Conservation (phyloP, 2,888 invertebrate genomes). For the Omphaloscelis lunosa region DNA sequence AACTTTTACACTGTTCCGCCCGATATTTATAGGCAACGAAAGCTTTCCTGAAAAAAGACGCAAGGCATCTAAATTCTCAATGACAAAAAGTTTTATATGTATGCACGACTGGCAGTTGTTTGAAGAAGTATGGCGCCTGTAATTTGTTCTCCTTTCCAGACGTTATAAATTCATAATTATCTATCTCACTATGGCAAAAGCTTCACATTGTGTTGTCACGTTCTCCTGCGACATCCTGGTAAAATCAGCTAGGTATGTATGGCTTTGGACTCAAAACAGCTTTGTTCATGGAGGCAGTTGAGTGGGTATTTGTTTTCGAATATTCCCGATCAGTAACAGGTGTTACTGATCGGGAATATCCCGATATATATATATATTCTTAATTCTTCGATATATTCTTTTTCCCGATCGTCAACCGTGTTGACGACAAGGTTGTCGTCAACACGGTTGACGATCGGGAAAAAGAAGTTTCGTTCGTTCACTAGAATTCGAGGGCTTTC, state of each 20-base stretch:
- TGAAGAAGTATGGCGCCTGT: conserved; percentile 14
- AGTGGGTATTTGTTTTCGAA: background rate
- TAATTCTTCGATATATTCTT: too few relatives aligned
- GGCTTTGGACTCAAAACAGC: background rate
- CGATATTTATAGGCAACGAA: too few relatives aligned
- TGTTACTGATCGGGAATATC: too few relatives aligned
- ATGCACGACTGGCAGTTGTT: background rate
- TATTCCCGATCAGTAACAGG: too few relatives aligned
- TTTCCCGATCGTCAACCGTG: too few relatives aligned
- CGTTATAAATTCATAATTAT: conserved; percentile 18
- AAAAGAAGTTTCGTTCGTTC: too few relatives aligned
- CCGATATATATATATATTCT: too few relatives aligned
- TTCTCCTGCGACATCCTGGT: conserved; percentile 13
- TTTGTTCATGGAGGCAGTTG: background rate
- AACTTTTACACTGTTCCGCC: background rate
- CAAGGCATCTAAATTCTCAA: background rate
- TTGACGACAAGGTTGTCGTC: too few relatives aligned
- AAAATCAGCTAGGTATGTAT: background rate
- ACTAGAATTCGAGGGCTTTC: background rate
- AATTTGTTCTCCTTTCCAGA: conserved; percentile 12
- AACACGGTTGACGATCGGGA: too few relatives aligned
- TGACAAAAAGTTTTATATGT: background rate
- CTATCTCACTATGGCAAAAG: background rate
- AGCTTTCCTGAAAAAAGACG: background rate
- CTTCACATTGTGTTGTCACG: conserved; percentile 15